Base-by-base conservation (phyloP, 30 jellyfish, hydroid and myxozoan species). In the Pelagia noctiluca region DNA sequence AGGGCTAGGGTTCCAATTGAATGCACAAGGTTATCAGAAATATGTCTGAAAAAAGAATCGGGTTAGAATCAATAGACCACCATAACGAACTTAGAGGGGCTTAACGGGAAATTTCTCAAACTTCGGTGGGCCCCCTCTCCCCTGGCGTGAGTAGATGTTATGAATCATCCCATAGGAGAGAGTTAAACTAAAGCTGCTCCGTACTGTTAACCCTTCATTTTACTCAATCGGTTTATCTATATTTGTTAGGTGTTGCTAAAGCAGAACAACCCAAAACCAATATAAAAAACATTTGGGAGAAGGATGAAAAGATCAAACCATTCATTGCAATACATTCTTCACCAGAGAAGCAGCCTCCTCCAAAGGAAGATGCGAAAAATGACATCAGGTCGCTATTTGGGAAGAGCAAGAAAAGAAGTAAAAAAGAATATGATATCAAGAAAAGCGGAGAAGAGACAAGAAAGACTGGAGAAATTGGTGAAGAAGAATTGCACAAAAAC, bases 261-360 rank as follows among this genome's bases (percentile, higher is more conserved):
- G 85, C 82, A 13, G 92, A 82, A 36, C 47, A 65, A 32, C 54
- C 84, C 60, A 82, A 71, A 35, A 57, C 85, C 3, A 82, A 82
- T 26, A 8, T 82, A 38, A 82, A 82, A 48, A 82, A 23, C 36
- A 82, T 82, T 11, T 82, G 92, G 92, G 85, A 82, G 30, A 68
- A 36, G 72, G 73, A 82, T 31, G 85, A 57, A 38, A 82, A 50
- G 63, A 29, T 18, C 31, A 76, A 7, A 31, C 13, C 63, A 60
- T 50, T 50, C 0, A 22, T 13, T 5, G 52, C 50, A 5, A 26
- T 19, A 5, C 16, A 24, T 12, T 13, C 47, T 4, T 42, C 87
- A 23, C 83, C 83, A 16, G 64, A 71, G 33, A 82, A 35, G 28
- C 81, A 78, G 16, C 74, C 75, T 2, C 21, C 28, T 52, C 80